Evolutionary conservation across 2,888 invertebrate species (phyloP), one percentile per base, ranked within the genome.

Genomic region (Norana najaformis): DNA sequence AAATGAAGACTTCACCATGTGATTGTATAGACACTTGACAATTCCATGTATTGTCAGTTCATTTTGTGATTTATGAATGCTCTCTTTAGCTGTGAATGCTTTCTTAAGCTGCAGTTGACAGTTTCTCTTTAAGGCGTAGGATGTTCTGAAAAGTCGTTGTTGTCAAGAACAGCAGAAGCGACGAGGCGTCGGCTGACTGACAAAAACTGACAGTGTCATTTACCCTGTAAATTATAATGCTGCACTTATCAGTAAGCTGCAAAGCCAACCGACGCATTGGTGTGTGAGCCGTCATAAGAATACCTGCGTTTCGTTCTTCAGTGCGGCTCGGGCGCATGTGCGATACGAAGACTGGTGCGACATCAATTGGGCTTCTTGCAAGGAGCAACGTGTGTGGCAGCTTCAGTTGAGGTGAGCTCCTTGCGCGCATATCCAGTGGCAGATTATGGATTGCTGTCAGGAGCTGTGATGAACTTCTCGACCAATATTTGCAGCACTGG

Each of bases 381-480:
- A n/a, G 69, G 30, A n/a, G n/a, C 69, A n/a, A 69, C 30, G 69
- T n/a, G 69, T n/a, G 69, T 69, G 69, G 69, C 69, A 30, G 69
- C 69, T 2, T n/a, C 69, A 13, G 69, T 69, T 69, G 69, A n/a
- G 69, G 13, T 11, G 69, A 69, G 69, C 69, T 69, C 69, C 69
- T 69, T 69, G 69, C 69, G 30, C 8, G 30, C 0, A n/a, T 69
- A 35, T 85, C 37, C 36, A 20, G 35, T 85, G 85, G 35, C 20
- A 18, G 36, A 85, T 85, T 85, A 85, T 85, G 85, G 85, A 85
- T 85, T 16, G 85, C 85, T 85, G 35, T 85, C 85, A 85, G 35
- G 85, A 85, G 34, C 85, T 14, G 37, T 85, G 85, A 85, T 85
- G 85, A 85, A 85, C 85, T 85, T 37, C 85, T 85, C 35, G 34